These are phyloP conservation scores for Petrophora chlorosata DNA, from an alignment of 2,888 invertebrate genomes.

Conservation along the genomic window DNA sequence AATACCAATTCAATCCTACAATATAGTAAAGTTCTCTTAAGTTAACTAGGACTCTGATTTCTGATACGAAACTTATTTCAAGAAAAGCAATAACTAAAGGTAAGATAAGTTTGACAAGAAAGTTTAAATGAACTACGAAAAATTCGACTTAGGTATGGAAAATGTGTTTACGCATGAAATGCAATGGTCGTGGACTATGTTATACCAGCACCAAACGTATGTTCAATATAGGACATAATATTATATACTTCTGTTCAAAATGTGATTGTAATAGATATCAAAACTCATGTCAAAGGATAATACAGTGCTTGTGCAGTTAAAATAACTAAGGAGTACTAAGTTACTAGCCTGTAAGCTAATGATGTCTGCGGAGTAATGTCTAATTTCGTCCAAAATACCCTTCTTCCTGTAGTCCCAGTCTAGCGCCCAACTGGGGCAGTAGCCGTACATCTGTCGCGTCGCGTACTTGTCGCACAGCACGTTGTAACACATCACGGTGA, in stretches of 20 bases:
- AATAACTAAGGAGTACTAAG: conserved; percentile 41
- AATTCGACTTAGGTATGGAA: conserved; percentile 28
- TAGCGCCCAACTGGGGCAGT: conserved; percentile 99
- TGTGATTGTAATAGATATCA: conserved; percentile 26
- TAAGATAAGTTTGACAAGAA: conserved; percentile 18
- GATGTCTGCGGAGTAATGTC: conserved; percentile 98
- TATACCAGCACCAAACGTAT: conserved; percentile 31
- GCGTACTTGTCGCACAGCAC: conserved; percentile 99
- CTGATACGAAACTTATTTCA: conserved; percentile 17
- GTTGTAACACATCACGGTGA: conserved; percentile 99
- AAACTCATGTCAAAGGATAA: conserved; percentile 28
- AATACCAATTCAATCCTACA: too few species aligned
- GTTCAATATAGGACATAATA: conserved; percentile 4
- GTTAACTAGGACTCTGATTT: not conserved
- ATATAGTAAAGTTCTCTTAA: too few species aligned
- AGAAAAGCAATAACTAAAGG: conserved; percentile 21
- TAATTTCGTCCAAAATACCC: conserved; percentile 97
- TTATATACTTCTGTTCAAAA: conserved; percentile 8
- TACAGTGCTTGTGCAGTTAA: conserved; percentile 37
- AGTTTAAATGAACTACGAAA: conserved; percentile 28
- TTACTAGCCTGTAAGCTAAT: conserved; percentile 89
- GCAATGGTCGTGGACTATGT: conserved; percentile 35
- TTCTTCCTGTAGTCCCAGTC: conserved; percentile 99
- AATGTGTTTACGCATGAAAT: conserved; percentile 36
- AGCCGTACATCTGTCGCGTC: conserved; percentile 99